Conservation (phyloP, 2,113 vertebrate genomes). For the Dendrocopos noguchii region DNA sequence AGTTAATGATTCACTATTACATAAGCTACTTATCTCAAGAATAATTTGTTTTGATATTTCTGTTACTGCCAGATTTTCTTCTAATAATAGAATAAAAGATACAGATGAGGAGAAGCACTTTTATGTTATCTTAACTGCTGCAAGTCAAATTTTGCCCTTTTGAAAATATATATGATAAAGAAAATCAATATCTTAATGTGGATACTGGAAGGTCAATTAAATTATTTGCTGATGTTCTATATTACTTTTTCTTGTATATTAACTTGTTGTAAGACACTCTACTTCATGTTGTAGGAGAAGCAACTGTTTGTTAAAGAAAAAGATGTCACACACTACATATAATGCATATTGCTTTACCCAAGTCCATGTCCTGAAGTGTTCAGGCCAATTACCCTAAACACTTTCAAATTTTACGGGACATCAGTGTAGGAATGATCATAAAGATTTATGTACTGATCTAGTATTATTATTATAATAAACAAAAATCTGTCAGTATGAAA, state of each 20-base stretch:
- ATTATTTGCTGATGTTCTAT: not conserved
- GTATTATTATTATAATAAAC: not conserved
- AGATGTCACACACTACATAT: not conserved
- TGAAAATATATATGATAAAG: not conserved
- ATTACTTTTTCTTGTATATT: not conserved
- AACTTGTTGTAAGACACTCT: not conserved
- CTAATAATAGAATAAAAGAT: constrained; percentile 6
- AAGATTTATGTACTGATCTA: not conserved
- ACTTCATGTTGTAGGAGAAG: not conserved
- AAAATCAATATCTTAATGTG: not conserved
- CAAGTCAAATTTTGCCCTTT: constrained; percentile 7
- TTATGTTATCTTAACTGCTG: constrained; percentile 23
- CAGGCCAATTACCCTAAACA: not conserved
- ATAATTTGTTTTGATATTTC: constrained; percentile 42
- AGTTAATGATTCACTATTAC: constrained; percentile 15
- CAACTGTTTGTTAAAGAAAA: not conserved
- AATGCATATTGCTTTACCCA: not conserved
- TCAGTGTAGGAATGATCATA: not conserved
- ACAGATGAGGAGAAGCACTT: not conserved
- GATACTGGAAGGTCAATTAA: constrained; percentile 6
- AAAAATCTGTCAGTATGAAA: not conserved
- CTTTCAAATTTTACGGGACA: not conserved
- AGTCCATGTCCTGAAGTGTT: not conserved
- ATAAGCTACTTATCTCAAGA: constrained; percentile 5
- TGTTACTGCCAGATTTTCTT: not conserved